Evolutionary conservation across 2,888 invertebrate species (phyloP), one percentile per base, ranked within the genome.

Genomic region (Acanthosepion pharaonis): DNA sequence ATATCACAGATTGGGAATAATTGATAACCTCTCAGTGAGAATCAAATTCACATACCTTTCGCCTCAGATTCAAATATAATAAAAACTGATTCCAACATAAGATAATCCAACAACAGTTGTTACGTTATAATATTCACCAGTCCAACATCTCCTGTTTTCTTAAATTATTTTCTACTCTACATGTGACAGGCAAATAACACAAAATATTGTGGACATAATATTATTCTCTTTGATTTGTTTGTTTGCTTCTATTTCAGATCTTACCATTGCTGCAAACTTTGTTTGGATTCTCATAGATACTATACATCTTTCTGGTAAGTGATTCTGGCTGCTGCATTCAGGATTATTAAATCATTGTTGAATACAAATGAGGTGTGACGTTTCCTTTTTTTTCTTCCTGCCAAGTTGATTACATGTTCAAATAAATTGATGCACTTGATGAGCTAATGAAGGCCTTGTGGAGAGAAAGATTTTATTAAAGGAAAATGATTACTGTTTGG

Each of bases 261-360:
- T 98, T 4, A 97, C 98, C 3, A 98, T 99, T 93, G 97, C 98
- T 48, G 98, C 98, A 8, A 99, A 99, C 97, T 98, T 98, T 48
- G 96, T 98, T 48, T 98, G 98, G 91, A 98, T 99, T 98, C 97
- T 98, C 95, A 97, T 98, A 51, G 98, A 98, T 95, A 98, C 98
- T 94, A 98, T 98, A 95, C 98, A 98, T 96, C 95, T 97, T 48
- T 98, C 98, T 0, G 98, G 98, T 91, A 98, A 95, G 98, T 98
- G 33, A 78, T 11, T 33, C n/a, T n/a, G n/a, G 78, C 9, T 78
- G 33, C n/a, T 33, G 11, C 33, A 15, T 78, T 11, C n/a, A 15
- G 33, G 78, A 55, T 55, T n/a, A 55, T 55, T n/a, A 64, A 2
- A n/a, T 78, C n/a, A 9, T 9, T 15, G 0, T 42, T 8, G 8